These are phyloP conservation scores for Merluccius polli DNA, from an alignment of 2,797 vertebrate species.

Conservation along the genomic window DNA sequence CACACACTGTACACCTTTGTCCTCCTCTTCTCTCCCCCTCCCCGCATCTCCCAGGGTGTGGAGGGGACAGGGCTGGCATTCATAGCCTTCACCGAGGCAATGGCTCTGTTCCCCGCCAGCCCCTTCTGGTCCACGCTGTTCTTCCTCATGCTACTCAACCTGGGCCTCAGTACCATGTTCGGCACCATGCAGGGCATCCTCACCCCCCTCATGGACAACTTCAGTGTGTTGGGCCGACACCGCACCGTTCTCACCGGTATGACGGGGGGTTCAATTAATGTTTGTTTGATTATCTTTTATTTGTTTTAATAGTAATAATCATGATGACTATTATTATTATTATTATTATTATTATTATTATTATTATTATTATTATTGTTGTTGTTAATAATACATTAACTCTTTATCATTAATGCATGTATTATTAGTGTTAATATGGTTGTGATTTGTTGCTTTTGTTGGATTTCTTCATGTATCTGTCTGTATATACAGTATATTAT, in stretches of 20 bases:
- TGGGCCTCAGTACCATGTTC: constrained; percentile 98
- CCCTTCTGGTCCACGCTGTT: constrained; percentile 97
- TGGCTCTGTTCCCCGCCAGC: constrained; percentile 92
- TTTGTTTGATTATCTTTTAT: background rate
- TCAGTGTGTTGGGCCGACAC: constrained; percentile 77
- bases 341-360: too few relatives aligned
- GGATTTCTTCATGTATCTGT: background rate
- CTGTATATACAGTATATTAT: background rate
- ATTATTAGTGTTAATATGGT: background rate
- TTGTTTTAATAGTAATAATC: too few relatives aligned
- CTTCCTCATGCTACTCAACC: constrained; percentile 95
- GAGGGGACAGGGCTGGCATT: constrained; percentile 96
- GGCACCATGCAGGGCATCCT: constrained; percentile 97
- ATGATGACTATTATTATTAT: too few relatives aligned
- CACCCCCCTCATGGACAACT: constrained; percentile 93
- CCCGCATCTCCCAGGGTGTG: constrained; percentile 75
- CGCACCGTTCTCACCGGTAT: constrained; percentile 70
- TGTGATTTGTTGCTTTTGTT: background rate
- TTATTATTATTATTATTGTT: background rate
- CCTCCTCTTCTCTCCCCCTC: background rate
- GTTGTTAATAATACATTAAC: background rate
- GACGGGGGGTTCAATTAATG: background rate
- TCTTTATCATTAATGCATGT: background rate
- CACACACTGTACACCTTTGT: too few relatives aligned
- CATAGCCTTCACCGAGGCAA: constrained; percentile 97